Conservation (phyloP, 1,140 invertebrate species). For the Melanaphis sacchari region DNA sequence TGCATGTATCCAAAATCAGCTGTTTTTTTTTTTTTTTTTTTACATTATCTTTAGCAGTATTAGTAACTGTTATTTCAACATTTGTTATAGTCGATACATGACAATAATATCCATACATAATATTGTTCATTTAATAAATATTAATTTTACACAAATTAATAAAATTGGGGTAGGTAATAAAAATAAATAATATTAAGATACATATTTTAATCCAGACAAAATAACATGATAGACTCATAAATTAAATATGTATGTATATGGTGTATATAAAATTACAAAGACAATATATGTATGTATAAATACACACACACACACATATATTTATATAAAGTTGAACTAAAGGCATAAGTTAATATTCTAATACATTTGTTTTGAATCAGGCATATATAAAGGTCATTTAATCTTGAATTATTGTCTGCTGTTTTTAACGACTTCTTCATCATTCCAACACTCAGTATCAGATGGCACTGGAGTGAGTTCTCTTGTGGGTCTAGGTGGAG, state of each 20-base stretch:
- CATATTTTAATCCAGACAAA: not conserved
- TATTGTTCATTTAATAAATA: not conserved
- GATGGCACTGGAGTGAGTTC: slow-evolving; percentile 36
- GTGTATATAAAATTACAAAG: not conserved
- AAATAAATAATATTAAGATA: slow-evolving; percentile 15
- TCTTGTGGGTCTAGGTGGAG: slow-evolving; percentile 19
- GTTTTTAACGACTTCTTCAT: not conserved
- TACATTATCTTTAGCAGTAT: not conserved
- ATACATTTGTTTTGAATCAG: not conserved
- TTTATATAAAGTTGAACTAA: not conserved
- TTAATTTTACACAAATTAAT: not conserved
- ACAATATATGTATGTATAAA: not conserved
- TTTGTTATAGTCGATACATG: not conserved
- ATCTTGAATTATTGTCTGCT: not conserved
- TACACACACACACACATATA: not conserved
- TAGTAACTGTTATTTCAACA: not conserved
- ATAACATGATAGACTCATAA: not conserved
- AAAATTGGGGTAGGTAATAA: not conserved
- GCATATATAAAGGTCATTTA: not conserved
- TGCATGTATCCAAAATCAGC: not conserved
- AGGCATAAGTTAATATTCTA: not conserved
- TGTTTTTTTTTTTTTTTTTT: not conserved
- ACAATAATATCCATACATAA: not conserved
- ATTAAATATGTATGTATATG: not conserved
- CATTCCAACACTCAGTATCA: slow-evolving; percentile 23